Evolutionary conservation across 2,888 invertebrate genomes (phyloP).

Genomic region (Amiota communis): DNA sequence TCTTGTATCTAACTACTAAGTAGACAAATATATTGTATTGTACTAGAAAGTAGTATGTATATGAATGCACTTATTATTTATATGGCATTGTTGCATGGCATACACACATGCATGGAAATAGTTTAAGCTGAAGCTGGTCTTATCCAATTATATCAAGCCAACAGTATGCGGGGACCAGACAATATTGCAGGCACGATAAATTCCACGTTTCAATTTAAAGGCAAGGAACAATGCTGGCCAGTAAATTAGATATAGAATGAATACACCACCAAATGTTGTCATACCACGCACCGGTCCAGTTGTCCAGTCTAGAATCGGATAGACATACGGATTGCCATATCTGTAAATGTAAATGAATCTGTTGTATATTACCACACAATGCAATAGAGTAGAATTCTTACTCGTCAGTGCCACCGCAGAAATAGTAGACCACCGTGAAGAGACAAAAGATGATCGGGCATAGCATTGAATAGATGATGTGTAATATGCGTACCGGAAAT

Average conservation of each 20-base stretch:
- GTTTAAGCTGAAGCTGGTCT: not conserved
- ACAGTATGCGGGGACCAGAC: constrained; percentile 65
- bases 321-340: constrained; percentile 79
- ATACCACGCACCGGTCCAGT: constrained; percentile 75
- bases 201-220: constrained; percentile 64
- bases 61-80: constrained; percentile 11
- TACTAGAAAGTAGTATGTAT: too few relatives aligned
- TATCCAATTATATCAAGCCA: constrained; percentile 54
- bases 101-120: constrained; percentile 2
- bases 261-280: constrained; percentile 66
- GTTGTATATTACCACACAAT: not conserved
- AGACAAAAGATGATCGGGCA: constrained; percentile 76
- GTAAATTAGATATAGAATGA: constrained; percentile 63
- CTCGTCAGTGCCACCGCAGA: constrained; percentile 78
- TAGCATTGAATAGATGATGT: constrained; percentile 78
- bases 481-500: constrained; percentile 81
- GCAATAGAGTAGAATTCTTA: constrained; percentile 56
- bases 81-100: constrained; percentile 20
- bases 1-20: constrained; percentile 32
- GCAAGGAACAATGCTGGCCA: constrained; percentile 62
- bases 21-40: constrained; percentile 27
- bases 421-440: constrained; percentile 78
- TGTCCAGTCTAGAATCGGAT: constrained; percentile 84
- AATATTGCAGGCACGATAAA: constrained; percentile 60
- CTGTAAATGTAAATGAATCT: constrained; percentile 62